Conservation (phyloP, 2,113 vertebrate species). For the Petroica traversi region DNA sequence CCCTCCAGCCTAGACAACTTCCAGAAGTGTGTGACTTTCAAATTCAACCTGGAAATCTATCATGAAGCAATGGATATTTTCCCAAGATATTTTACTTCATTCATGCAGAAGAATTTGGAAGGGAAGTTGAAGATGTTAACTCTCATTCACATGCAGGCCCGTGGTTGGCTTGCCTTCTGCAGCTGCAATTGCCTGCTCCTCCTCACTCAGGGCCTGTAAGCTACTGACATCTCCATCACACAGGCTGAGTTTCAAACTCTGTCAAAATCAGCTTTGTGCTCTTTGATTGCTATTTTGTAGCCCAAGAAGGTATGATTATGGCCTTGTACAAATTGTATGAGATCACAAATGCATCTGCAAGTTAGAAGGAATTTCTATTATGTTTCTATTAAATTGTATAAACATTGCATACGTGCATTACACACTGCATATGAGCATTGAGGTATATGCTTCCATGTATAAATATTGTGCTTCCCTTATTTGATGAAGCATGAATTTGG, state of each 20-base stretch:
- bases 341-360: neutral
- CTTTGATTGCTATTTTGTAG: neutral
- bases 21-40: neutral
- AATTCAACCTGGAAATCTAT: neutral
- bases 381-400: neutral
- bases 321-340: neutral
- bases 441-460: neutral
- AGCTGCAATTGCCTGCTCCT: neutral
- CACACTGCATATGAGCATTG: neutral
- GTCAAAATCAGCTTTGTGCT: neutral
- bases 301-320: neutral
- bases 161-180: neutral
- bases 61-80: neutral
- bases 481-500: neutral
- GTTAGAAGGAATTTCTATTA: neutral
- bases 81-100: neutral
- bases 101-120: neutral
- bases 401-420: fast-evolving
- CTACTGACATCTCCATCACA: neutral
- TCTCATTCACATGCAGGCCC: fast-evolving
- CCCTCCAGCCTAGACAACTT: neutral
- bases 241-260: neutral
- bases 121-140: neutral
- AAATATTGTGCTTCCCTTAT: neutral
- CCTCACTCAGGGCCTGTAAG: neutral